A percentile compares a stretch with the other conserved stretches of the same genome.
Conservation (phyloP, 2,888 invertebrate genomes). For the Callosobruchus maculatus region DNA sequence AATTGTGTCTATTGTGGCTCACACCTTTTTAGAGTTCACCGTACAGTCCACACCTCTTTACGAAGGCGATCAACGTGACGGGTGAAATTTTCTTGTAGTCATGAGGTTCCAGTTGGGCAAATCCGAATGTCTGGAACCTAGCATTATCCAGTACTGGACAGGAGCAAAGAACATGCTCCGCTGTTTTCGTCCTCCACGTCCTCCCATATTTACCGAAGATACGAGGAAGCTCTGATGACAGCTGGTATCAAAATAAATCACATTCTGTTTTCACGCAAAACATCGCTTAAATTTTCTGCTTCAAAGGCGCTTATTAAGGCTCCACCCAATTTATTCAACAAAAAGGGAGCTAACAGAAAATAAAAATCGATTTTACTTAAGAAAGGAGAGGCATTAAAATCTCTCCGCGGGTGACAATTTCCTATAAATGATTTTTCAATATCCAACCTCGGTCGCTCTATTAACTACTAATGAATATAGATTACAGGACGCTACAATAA, state of each 20-base stretch:
- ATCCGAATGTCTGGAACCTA: too few relatives aligned
- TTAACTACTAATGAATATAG: conserved; percentile 44
- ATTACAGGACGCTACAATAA: conserved; percentile 18
- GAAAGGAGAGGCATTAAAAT: conserved; percentile 21
- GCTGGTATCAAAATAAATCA: not conserved
- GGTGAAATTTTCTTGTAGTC: too few relatives aligned
- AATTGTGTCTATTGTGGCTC: too few relatives aligned
- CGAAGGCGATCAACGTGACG: too few relatives aligned
- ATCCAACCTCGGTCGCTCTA: conserved; percentile 29
- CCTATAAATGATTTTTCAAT: conserved; percentile 28
- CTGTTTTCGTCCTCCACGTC: too few relatives aligned
- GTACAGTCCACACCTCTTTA: too few relatives aligned
- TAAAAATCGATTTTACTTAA: conserved; percentile 20
- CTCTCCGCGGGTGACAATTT: conserved; percentile 20
- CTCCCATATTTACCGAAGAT: too few relatives aligned
- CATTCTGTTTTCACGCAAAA: not conserved
- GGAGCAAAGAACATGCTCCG: too few relatives aligned
- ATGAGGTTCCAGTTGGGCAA: too few relatives aligned
- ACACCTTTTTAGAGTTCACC: too few relatives aligned
- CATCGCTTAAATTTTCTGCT: not conserved
- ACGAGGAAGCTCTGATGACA: not conserved
- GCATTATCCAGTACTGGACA: too few relatives aligned
- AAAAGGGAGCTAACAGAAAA: conserved; percentile 10
- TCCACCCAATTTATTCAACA: not conserved
- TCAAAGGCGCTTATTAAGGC: not conserved